These are phyloP conservation scores for Poliocrania exsul DNA, from an alignment of 2,797 vertebrate species.

Conservation along the genomic window DNA sequence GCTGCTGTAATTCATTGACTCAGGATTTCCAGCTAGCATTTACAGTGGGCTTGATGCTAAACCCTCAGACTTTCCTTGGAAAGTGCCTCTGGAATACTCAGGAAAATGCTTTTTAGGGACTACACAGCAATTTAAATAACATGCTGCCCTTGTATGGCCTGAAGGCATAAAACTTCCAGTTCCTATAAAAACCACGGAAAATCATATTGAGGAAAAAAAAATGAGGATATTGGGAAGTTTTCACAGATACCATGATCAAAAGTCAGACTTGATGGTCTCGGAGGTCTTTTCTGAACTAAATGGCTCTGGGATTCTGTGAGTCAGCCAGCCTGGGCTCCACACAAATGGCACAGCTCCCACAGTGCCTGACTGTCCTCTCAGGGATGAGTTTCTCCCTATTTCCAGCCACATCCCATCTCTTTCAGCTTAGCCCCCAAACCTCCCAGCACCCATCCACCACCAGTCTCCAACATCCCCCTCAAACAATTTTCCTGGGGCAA, in stretches of 20 bases:
- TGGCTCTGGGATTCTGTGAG: neutral
- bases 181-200: neutral
- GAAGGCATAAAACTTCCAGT: neutral
- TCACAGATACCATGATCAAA: neutral
- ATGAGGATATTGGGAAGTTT: neutral
- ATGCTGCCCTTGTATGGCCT: neutral
- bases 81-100: neutral
- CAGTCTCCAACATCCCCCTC: no score
- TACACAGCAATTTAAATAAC: neutral
- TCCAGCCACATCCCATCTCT: neutral
- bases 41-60: neutral
- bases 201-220: neutral
- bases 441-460: neutral
- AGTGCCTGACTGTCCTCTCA: neutral
- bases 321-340: neutral
- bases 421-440: neutral
- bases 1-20: neutral
- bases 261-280: neutral
- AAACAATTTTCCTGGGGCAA: neutral
- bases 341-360: neutral
- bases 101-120: neutral
- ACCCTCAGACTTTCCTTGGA: neutral
- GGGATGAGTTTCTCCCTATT: neutral
- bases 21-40: neutral
- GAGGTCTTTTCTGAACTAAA: neutral